These are phyloP conservation scores for Drosophila novamexicana DNA, from an alignment of 1,140 invertebrate genomes.

Conservation along the genomic window DNA sequence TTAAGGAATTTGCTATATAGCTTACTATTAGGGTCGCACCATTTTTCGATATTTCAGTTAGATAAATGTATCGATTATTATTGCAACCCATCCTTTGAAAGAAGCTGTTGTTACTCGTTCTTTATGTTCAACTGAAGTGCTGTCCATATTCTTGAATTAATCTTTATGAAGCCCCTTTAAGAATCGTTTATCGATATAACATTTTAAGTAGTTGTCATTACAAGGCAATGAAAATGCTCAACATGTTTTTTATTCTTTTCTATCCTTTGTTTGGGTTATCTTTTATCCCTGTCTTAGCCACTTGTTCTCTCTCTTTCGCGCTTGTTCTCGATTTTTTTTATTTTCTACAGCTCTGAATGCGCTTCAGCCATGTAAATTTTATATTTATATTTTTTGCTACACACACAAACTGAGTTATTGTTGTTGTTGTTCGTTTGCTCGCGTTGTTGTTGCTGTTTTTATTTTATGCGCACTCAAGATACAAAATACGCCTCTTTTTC, in stretches of 20 bases:
- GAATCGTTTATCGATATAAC: conserved; percentile 19
- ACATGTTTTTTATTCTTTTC: no score
- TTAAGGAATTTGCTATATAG: no score
- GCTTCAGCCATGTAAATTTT: conserved; percentile 47
- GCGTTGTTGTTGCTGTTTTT: conserved; percentile 25
- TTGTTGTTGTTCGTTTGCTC: conserved; percentile 2
- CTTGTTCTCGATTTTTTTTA: not conserved
- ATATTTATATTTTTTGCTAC: conserved; percentile 46
- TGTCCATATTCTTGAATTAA: not conserved
- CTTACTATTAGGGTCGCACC: no score
- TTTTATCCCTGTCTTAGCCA: conserved; percentile 3
- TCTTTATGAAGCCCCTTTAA: not conserved
- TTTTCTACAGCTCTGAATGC: conserved; percentile 16
- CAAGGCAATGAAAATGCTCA: conserved; percentile 4
- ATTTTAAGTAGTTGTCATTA: conserved; percentile 11
- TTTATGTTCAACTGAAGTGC: no score
- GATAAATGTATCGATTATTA: no score
- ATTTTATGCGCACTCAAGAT: conserved; percentile 46
- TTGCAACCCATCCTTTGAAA: no score
- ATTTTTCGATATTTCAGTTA: no score
- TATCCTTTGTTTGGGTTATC: conserved; percentile 10
- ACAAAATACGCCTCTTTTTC: conserved; percentile 63
- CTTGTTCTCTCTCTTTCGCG: not conserved
- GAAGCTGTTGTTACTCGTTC: no score
- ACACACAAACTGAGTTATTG: not conserved